These are phyloP conservation scores for Cacoxenus indagator DNA, from an alignment of 2,888 invertebrate genomes.

Conservation along the genomic window DNA sequence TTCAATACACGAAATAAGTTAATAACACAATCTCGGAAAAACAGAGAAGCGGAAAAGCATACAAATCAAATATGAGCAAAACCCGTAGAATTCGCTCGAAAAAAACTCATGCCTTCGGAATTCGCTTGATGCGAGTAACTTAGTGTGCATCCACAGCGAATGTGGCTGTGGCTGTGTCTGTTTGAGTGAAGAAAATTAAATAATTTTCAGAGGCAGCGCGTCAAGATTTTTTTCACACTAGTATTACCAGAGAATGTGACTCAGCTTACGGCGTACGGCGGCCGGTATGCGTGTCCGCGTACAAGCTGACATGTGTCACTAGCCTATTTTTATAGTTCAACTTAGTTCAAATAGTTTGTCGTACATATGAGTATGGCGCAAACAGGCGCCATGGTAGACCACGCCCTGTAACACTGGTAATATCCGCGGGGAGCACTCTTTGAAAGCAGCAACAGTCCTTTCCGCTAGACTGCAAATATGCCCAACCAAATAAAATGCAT, in stretches of 20 bases:
- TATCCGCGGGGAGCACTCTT: no score
- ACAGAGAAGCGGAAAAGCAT: constrained; percentile 23
- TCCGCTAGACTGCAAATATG: no score
- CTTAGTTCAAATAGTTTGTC: constrained; percentile 12
- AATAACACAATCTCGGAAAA: constrained; percentile 32
- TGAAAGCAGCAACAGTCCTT: no score
- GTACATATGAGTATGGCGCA: no score
- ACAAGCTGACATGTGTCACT: constrained; percentile 31
- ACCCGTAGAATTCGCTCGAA: constrained; percentile 35
- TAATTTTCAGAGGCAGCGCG: constrained; percentile 60
- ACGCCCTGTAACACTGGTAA: no score
- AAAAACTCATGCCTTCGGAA: constrained; percentile 9
- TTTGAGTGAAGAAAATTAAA: constrained; percentile 57
- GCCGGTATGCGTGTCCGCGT: no score
- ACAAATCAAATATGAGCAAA: not conserved
- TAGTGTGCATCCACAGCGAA: not conserved
- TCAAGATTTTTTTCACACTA: not conserved
- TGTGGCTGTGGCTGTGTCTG: constrained; percentile 29
- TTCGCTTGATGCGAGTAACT: not conserved
- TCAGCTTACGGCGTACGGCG: not conserved
- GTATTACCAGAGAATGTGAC: not conserved
- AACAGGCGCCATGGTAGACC: no score
- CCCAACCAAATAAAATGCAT: no score
- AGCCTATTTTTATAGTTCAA: constrained; percentile 30
- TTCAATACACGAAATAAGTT: constrained; percentile 61